Evolutionary conservation across 2,888 invertebrate genomes (phyloP).

Genomic region (Eupelmus urozonus): DNA sequence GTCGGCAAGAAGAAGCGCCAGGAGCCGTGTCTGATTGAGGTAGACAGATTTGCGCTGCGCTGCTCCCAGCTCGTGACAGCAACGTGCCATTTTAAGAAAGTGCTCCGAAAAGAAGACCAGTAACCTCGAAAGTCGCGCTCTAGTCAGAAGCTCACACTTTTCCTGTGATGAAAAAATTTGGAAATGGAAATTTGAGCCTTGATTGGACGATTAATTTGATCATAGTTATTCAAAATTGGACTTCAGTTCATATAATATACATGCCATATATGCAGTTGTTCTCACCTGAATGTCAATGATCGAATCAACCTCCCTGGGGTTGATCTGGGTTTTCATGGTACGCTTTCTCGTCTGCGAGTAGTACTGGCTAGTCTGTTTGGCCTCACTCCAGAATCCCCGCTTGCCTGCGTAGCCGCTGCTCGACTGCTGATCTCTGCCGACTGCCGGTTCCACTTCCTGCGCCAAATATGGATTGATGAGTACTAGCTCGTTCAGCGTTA

Average conservation of each 20-base stretch:
- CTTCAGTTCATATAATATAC: too few species aligned
- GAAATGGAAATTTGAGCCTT: background rate
- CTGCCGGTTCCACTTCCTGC: background rate
- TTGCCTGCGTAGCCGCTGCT: background rate
- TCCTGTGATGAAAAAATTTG: slow-evolving; percentile 65
- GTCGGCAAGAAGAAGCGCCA: slow-evolving; percentile 82
- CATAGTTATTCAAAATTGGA: background rate
- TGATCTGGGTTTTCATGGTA: slow-evolving; percentile 67
- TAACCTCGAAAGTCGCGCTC: slow-evolving; percentile 81
- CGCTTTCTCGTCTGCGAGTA: slow-evolving; percentile 54
- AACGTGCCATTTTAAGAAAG: slow-evolving; percentile 84
- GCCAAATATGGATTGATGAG: slow-evolving; percentile 66
- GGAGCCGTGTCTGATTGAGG: slow-evolving; percentile 84
- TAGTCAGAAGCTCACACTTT: slow-evolving; percentile 79
- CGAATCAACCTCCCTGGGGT: slow-evolving; percentile 66
- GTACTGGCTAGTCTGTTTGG: slow-evolving; percentile 60
- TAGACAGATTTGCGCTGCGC: slow-evolving; percentile 83
- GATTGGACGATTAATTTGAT: background rate
- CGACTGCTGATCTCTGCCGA: background rate
- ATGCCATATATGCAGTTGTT: too few species aligned
- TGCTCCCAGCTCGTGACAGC: slow-evolving; percentile 82
- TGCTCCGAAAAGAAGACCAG: slow-evolving; percentile 86
- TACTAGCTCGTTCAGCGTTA: slow-evolving; percentile 79
- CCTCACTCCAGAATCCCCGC: slow-evolving; percentile 65
- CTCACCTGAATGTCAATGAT: slow-evolving; percentile 73